Conservation (phyloP, 1,140 invertebrate genomes). For the Anagrus nilaparvatae region DNA sequence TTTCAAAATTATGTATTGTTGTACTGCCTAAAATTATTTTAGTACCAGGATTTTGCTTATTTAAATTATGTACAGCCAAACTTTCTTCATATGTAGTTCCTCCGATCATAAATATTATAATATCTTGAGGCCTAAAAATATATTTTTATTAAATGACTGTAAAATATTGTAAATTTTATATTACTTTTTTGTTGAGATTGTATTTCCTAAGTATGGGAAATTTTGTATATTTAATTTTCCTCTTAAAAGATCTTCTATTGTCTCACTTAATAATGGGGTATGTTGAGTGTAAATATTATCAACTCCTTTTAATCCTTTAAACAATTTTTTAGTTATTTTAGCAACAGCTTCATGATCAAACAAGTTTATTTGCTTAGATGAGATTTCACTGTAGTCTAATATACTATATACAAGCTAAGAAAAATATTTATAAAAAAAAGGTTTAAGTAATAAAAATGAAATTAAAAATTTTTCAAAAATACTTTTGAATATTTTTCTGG, state of each 20-base stretch:
- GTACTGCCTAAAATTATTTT: constrained; percentile 84
- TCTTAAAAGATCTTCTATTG: constrained; percentile 80
- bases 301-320: constrained; percentile 80
- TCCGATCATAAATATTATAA: constrained; percentile 92
- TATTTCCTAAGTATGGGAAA: constrained; percentile 70
- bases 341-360: constrained; percentile 80
- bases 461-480: constrained; percentile 11
- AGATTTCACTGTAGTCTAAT: constrained; percentile 71
- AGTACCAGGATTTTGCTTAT: constrained; percentile 58
- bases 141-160: constrained; percentile 7
- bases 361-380: constrained; percentile 67
- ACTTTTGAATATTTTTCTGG: constrained; percentile 46
- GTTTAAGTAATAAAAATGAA: neutral
- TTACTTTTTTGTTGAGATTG: constrained; percentile 32
- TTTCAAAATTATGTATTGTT: constrained; percentile 78
- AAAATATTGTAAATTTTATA: constrained; percentile 1
- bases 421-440: neutral
- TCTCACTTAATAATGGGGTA: constrained; percentile 74
- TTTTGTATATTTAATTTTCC: constrained; percentile 71
- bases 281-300: constrained; percentile 98
- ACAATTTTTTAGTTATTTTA: constrained; percentile 83
- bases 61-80: constrained; percentile 76
- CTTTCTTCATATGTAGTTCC: constrained; percentile 97
- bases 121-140: constrained; percentile 63
- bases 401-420: constrained; percentile 57